Base-by-base conservation (phyloP, 2,888 invertebrate genomes). In the Allacma fusca region DNA sequence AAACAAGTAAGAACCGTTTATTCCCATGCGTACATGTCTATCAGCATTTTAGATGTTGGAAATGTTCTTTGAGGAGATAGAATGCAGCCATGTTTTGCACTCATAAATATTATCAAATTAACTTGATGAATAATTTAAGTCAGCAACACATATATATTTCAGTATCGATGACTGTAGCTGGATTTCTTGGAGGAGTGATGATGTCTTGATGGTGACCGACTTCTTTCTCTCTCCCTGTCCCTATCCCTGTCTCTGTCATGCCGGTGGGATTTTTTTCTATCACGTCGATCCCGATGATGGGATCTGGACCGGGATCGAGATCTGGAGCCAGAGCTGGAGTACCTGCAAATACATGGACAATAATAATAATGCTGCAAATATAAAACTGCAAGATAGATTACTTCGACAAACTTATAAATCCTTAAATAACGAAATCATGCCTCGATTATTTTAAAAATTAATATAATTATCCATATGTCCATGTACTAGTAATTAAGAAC, bases 271-370 rank as follows among this genome's bases (percentile, higher is more conserved):
- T 76, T 76, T 59, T 79, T 79, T 23, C 65, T 73, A 28, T 74
- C 72, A n/a, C 69, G 24, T 19, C 74, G 73, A 23, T 78, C 72
- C 7, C 76, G 57, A 57, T 75, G 62, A 12, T 78, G 83, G 23
- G 83, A 83, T 64, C 85, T 79, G 62, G 86, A 86, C 70, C 86
- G 82, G 5, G 85, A 85, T 57, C 85, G 79, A 24, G 85, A 85
- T 59, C 84, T 82, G 9, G 85, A 85, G 44, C 84, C 79, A n/a
- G 84, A 84, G 26, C 81, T 80, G 70, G 83, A 81, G 59, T 84
- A 81, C 59, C 82, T 79, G 59, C 73, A 43, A 29, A 69, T 69
- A 21, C 19, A 69, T 69, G 16, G 29, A 26, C 2, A 68, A 29
- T 40, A 24, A 24, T 7, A 29, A 29, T 4, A 34, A 16, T n/a